These are phyloP conservation scores for Urosaurus nigricauda DNA, from an alignment of 2,797 vertebrate genomes.

Conservation along the genomic window DNA sequence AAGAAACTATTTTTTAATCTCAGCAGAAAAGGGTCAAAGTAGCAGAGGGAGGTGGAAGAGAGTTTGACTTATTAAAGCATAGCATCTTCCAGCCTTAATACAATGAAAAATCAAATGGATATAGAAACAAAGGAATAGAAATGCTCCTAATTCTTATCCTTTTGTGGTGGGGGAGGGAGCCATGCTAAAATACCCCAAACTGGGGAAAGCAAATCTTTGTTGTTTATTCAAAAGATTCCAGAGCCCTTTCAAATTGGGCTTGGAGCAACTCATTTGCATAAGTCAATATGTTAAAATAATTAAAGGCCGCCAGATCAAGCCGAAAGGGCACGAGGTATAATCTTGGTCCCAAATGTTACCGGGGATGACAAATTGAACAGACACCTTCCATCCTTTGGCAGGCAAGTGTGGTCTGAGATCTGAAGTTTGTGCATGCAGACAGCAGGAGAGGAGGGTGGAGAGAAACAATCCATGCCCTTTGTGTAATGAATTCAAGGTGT, in stretches of 20 bases:
- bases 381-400: slow-evolving; percentile 20
- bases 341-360: slow-evolving; percentile 35
- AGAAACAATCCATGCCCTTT: not conserved
- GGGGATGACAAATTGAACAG: slow-evolving; percentile 25
- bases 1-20: not conserved
- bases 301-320: slow-evolving; percentile 41
- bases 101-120: slow-evolving; percentile 10
- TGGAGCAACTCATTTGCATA: slow-evolving; percentile 23
- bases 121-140: not conserved
- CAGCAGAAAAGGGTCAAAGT: not conserved
- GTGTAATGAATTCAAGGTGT: not conserved
- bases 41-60: not conserved
- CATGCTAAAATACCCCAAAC: slow-evolving; percentile 10
- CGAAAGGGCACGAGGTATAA: slow-evolving; percentile 37
- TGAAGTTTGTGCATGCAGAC: not conserved
- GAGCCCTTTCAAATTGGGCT: slow-evolving; percentile 29
- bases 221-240: slow-evolving; percentile 42
- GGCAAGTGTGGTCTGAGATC: slow-evolving; percentile 8
- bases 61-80: not conserved
- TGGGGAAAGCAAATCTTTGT: slow-evolving; percentile 11
- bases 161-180: not conserved
- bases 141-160: slow-evolving; percentile 7
- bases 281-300: slow-evolving; percentile 53
- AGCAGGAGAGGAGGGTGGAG: not conserved
- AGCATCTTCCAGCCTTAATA: not conserved